phyloP scores from a whole-genome alignment of 1,140 invertebrate genomes.

The Sarcophaga bullata region DNA sequence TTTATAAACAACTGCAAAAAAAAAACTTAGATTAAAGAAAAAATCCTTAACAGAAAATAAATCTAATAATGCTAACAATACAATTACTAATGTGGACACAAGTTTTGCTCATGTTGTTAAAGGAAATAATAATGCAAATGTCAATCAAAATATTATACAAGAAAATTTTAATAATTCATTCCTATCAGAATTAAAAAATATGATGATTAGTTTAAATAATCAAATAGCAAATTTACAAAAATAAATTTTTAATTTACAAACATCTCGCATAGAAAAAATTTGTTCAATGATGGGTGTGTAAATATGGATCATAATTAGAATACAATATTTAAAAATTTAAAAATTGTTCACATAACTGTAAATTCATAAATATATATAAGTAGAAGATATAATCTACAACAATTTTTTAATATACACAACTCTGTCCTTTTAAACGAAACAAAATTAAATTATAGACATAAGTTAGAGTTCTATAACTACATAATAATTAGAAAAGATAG shows the following conservation, averaged over 20 bases:
- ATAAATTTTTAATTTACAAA: conserved; percentile 9
- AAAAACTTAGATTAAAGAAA: not conserved
- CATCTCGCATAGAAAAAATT: not conserved
- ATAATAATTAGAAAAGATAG: not conserved
- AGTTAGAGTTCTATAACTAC: not conserved
- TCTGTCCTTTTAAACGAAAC: conserved; percentile 15
- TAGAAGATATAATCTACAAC: conserved; percentile 13
- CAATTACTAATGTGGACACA: not conserved
- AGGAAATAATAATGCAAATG: not conserved
- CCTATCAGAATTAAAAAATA: not conserved
- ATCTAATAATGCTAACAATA: not conserved
- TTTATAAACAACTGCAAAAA: not conserved
- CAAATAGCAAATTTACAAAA: conserved; percentile 13
- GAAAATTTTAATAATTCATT: conserved; percentile 6
- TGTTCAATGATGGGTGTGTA: not conserved
- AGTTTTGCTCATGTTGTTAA: not conserved
- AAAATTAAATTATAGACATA: conserved; percentile 4
- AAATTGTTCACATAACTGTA: conserved; percentile 14
- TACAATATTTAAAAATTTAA: not conserved
- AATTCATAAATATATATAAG: not conserved
- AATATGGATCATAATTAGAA: not conserved
- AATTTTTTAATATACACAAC: not conserved
- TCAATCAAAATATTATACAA: not conserved
- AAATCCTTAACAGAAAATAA: not conserved
- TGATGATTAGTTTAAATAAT: not conserved